Conservation (phyloP, 2,888 invertebrate species). For the Erebia aethiops region DNA sequence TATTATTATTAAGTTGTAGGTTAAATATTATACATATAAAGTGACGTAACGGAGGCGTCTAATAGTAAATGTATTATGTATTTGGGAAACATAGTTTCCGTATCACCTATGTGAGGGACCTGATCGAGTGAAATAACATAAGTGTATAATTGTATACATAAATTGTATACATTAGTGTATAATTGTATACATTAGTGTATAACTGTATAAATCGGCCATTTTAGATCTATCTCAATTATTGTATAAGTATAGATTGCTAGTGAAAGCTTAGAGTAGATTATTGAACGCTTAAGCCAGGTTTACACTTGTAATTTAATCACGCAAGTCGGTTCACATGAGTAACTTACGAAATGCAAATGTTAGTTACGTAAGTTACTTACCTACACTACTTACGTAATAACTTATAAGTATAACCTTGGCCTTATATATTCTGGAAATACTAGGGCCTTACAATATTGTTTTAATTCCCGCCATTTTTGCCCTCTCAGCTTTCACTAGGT, state of each 20-base stretch:
- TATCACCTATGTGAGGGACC: slow-evolving; percentile 31
- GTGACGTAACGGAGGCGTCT: background rate
- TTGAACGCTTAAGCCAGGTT: no score
- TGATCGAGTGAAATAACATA: slow-evolving; percentile 37
- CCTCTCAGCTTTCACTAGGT: no score
- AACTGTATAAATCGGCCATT: slow-evolving; percentile 29
- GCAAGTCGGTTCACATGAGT: no score
- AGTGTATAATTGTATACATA: slow-evolving; percentile 17
- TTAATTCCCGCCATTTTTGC: no score
- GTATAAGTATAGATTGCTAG: background rate
- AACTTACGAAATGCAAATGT: no score
- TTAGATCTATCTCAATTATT: slow-evolving; percentile 20
- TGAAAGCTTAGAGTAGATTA: background rate
- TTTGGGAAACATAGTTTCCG: slow-evolving; percentile 33
- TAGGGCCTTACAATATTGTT: no score
- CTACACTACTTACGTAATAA: no score
- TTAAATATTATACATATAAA: background rate
- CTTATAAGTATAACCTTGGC: no score
- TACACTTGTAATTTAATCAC: no score
- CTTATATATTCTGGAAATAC: no score
- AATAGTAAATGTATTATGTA: slow-evolving; percentile 15
- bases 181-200: background rate
- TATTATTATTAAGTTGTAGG: background rate
- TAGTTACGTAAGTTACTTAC: no score
- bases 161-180: background rate